phyloP scores from a whole-genome alignment of 2,888 invertebrate species.

The Bruchidius siliquastri region DNA sequence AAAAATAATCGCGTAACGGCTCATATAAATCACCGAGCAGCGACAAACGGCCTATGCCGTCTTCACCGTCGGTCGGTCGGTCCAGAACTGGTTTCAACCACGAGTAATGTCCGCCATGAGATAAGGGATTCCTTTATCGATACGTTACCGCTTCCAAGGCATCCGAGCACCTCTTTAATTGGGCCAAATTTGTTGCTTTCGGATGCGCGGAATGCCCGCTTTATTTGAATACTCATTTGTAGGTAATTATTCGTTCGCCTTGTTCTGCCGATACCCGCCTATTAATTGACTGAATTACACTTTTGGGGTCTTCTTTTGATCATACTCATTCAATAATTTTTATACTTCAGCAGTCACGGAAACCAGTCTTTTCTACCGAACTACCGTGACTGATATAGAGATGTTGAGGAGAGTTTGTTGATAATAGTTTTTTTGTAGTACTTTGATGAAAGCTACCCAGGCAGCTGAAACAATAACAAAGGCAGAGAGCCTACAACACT shows the following conservation, averaged over 20 bases:
- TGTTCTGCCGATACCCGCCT: neutral
- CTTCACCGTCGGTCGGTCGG: neutral
- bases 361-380: too few species aligned
- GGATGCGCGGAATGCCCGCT: neutral
- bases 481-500: too few species aligned
- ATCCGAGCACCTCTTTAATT: constrained; percentile 29
- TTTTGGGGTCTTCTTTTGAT: neutral
- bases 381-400: too few species aligned
- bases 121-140: constrained; percentile 35
- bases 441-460: too few species aligned
- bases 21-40: constrained; percentile 48
- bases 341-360: too few species aligned
- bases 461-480: too few species aligned
- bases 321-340: too few species aligned
- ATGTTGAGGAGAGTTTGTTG: too few species aligned
- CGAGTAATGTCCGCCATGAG: constrained; percentile 31
- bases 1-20: constrained; percentile 48
- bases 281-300: neutral
- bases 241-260: neutral
- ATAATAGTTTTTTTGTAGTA: too few species aligned
- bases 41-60: constrained; percentile 14
- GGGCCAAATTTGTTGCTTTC: constrained; percentile 32
- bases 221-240: neutral
- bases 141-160: constrained; percentile 35
- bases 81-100: constrained; percentile 27